These are phyloP conservation scores for Pongo abelii DNA, from an alignment of 2,113 vertebrate species.

Conservation along the genomic window DNA sequence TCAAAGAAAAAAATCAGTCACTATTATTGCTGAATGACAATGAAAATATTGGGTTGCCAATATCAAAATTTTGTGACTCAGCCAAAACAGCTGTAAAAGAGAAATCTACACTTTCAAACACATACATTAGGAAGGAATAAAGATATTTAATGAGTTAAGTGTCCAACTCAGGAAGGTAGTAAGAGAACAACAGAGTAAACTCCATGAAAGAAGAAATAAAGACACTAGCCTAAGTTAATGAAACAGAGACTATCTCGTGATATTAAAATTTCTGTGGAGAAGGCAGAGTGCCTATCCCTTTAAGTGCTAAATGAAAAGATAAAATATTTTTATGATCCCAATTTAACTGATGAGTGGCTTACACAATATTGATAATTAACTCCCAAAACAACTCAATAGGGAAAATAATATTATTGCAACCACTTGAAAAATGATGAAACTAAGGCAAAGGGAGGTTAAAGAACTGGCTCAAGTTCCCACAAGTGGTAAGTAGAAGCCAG, in stretches of 20 bases:
- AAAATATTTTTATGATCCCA: conserved; percentile 10
- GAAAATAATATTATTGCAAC: not conserved
- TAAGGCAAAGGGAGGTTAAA: not conserved
- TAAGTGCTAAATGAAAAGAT: not conserved
- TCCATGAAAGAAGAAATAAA: not conserved
- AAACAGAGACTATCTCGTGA: not conserved
- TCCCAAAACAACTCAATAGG: not conserved
- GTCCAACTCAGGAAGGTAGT: not conserved
- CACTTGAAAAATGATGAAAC: not conserved
- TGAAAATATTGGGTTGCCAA: not conserved
- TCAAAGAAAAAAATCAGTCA: not conserved
- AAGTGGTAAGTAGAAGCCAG: not conserved
- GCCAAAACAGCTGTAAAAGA: not conserved
- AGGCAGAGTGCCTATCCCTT: not conserved
- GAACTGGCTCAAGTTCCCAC: not conserved
- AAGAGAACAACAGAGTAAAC: not conserved
- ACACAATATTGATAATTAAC: not conserved
- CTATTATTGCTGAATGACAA: not conserved
- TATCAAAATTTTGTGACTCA: not conserved
- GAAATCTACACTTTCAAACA: not conserved
- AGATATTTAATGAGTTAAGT: not conserved
- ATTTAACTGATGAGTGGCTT: not conserved
- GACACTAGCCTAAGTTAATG: not conserved
- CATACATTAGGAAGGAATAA: not conserved
- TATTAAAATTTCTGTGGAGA: not conserved